Evolutionary conservation across 1,140 invertebrate species (phyloP).

Genomic region (Mylabris phalerata): DNA sequence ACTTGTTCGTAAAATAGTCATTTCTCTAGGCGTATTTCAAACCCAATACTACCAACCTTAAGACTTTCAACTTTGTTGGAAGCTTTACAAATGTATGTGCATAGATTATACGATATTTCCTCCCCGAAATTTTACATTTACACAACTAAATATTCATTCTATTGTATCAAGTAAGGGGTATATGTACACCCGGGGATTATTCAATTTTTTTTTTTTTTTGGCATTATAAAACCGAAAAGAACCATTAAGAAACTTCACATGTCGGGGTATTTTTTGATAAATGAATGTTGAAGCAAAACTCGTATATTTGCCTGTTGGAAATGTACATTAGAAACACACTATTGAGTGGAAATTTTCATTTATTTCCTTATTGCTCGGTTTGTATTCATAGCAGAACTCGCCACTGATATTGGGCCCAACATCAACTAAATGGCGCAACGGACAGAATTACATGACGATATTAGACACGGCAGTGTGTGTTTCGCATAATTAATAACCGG

Average conservation of each 20-base stretch:
- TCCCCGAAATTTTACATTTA: neutral
- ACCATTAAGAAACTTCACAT: too few species aligned
- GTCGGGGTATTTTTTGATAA: too few species aligned
- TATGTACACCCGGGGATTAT: too few species aligned
- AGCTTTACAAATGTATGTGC: conserved; percentile 10
- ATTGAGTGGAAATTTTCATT: too few species aligned
- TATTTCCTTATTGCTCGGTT: neutral
- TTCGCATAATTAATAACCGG: conserved; percentile 1
- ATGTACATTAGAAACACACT: too few species aligned
- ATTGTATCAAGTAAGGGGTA: too few species aligned
- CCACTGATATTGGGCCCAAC: conserved; percentile 7
- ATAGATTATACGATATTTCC: conserved; percentile 3
- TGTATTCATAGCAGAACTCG: conserved; percentile 8
- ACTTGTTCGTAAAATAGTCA: conserved; percentile 3
- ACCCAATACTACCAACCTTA: neutral
- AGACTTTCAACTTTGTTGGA: neutral
- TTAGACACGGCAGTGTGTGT: conserved; percentile 5
- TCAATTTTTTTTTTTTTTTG: too few species aligned
- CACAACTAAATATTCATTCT: conserved; percentile 9
- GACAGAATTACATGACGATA: conserved; percentile 15
- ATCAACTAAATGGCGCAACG: conserved; percentile 13
- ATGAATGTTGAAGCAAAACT: too few species aligned
- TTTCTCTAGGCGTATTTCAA: neutral
- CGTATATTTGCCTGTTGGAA: too few species aligned
- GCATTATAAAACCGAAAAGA: too few species aligned